phyloP scores from a whole-genome alignment of 1,140 invertebrate genomes.

The Sweltsa coloradensis region DNA sequence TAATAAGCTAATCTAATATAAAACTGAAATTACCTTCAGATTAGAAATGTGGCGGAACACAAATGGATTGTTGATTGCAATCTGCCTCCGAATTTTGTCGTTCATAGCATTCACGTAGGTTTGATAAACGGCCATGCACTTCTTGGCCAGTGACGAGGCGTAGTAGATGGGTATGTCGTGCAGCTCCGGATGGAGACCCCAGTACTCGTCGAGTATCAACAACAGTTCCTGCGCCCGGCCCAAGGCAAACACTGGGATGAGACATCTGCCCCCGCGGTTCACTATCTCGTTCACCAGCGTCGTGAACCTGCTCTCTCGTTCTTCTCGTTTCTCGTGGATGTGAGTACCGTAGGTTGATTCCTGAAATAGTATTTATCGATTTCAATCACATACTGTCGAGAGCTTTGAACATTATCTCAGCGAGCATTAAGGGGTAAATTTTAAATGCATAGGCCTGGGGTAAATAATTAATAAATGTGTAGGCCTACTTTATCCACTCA shows the following conservation, averaged over 20 bases:
- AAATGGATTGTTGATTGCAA: conserved; percentile 94
- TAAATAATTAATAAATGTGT: too few species aligned
- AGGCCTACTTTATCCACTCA: too few species aligned
- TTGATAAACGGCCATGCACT: conserved; percentile 99
- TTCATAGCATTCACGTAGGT: conserved; percentile 99
- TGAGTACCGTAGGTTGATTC: conserved; percentile 99
- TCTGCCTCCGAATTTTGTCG: conserved; percentile 89
- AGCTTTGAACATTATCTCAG: too few species aligned
- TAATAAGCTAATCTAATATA: too few species aligned
- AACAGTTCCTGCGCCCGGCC: conserved; percentile 95
- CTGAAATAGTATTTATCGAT: too few species aligned
- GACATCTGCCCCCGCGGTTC: conserved; percentile 83
- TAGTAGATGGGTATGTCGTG: conserved; percentile 99
- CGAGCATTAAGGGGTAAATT: too few species aligned
- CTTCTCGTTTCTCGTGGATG: conserved; percentile 96
- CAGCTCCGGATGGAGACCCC: conserved; percentile 94
- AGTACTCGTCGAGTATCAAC: conserved; percentile 96
- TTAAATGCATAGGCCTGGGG: too few species aligned
- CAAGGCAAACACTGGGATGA: conserved; percentile 97
- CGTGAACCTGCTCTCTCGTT: conserved; percentile 90
- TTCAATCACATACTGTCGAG: too few species aligned
- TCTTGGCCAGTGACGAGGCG: conserved; percentile 96
- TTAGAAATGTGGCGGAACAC: conserved; percentile 99
- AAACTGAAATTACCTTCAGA: conserved; percentile 58
- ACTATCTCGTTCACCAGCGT: conserved; percentile 93